Evolutionary conservation across 2,113 vertebrate genomes (phyloP).

Genomic region (Clinocottus analis): DNA sequence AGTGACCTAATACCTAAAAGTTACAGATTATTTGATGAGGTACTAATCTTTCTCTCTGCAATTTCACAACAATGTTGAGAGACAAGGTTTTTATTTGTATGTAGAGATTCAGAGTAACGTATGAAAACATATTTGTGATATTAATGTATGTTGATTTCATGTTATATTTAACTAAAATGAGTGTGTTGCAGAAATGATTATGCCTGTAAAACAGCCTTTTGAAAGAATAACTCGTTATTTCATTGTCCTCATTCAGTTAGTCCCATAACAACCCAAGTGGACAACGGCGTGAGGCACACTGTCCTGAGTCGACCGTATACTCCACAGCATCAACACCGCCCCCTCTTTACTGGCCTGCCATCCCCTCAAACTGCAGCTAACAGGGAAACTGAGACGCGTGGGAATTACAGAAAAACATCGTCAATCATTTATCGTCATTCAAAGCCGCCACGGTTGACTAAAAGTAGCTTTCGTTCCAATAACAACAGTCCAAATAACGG

Average conservation of each 20-base stretch:
- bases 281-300: slow-evolving; percentile 1
- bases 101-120: neutral
- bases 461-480: slow-evolving; percentile 1
- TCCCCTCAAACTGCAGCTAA: neutral
- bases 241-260: slow-evolving; percentile 20
- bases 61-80: neutral
- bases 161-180: neutral
- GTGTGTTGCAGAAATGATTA: neutral
- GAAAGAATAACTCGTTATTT: neutral
- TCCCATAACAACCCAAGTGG: neutral
- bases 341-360: neutral
- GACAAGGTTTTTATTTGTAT: neutral
- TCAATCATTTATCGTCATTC: slow-evolving; percentile 23
- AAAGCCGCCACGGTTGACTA: neutral
- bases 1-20: too few relatives aligned
- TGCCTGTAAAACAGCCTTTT: neutral
- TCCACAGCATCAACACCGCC: neutral
- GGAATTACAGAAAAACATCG: neutral
- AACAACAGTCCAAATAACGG: neutral
- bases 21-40: neutral
- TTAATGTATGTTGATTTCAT: neutral
- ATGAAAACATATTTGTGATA: neutral
- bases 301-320: neutral
- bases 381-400: neutral
- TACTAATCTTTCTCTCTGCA: neutral